These are phyloP conservation scores for Amniataba percoides DNA, from an alignment of 2,797 vertebrate species.

Conservation along the genomic window DNA sequence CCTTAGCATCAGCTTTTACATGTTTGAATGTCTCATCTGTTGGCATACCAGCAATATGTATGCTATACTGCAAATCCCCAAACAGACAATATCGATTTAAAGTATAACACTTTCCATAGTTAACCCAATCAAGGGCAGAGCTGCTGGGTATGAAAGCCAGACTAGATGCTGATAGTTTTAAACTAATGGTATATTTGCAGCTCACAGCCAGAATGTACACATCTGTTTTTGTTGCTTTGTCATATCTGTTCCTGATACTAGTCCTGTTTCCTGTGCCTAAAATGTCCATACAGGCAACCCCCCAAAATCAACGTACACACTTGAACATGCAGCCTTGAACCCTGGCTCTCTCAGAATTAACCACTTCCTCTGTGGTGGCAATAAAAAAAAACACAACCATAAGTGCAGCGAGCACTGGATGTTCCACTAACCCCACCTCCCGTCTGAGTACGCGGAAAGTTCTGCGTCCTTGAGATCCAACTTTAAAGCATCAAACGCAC, in stretches of 20 bases:
- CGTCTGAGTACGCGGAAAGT: slow-evolving; percentile 71
- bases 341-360: slow-evolving; percentile 69
- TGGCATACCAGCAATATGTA: slow-evolving; percentile 10
- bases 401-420: slow-evolving; percentile 40
- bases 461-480: slow-evolving; percentile 90
- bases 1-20: not conserved
- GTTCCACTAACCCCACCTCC: slow-evolving; percentile 43
- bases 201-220: not conserved
- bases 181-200: not conserved
- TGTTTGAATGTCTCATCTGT: slow-evolving; percentile 33
- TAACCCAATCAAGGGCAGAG: not conserved
- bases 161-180: not conserved
- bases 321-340: slow-evolving; percentile 62
- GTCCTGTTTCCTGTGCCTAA: slow-evolving; percentile 6
- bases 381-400: slow-evolving; percentile 65
- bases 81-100: slow-evolving; percentile 39
- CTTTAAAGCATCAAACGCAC: slow-evolving; percentile 87
- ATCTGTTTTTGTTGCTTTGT: not conserved
- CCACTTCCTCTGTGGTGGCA: slow-evolving; percentile 77
- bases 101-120: slow-evolving; percentile 17
- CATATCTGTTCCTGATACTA: not conserved
- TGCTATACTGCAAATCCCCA: slow-evolving; percentile 1
- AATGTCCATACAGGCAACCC: not conserved
- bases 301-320: slow-evolving; percentile 23
- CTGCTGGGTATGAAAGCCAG: not conserved